phyloP scores from a whole-genome alignment of 2,113 vertebrate genomes.

The Mionectes macconnelli region DNA sequence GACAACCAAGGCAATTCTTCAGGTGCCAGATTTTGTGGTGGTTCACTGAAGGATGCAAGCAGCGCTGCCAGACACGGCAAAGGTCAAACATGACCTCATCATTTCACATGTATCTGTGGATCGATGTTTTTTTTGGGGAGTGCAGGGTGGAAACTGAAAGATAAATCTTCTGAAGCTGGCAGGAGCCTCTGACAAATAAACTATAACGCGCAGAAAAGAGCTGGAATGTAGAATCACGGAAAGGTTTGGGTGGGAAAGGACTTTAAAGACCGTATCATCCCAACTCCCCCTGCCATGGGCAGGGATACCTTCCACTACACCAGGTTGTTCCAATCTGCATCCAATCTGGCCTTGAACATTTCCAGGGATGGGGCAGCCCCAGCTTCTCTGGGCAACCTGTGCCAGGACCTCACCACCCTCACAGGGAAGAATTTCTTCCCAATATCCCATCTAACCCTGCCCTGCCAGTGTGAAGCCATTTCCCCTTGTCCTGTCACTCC shows the following conservation, averaged over 20 bases:
- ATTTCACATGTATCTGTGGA: background rate
- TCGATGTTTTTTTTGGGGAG: background rate
- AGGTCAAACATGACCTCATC: background rate
- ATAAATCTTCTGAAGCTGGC: background rate
- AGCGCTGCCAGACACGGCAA: background rate
- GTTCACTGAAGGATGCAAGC: background rate
- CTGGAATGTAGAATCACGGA: background rate
- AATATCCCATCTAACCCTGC: background rate
- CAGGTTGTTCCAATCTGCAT: background rate
- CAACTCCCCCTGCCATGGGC: background rate
- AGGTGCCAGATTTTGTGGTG: background rate
- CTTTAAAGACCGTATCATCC: background rate
- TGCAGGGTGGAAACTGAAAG: background rate
- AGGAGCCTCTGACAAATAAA: background rate
- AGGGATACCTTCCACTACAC: background rate
- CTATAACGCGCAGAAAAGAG: background rate
- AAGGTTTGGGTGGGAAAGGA: background rate
- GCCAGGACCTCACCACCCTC: background rate
- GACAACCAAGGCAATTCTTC: background rate
- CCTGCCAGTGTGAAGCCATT: background rate
- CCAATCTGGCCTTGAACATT: background rate
- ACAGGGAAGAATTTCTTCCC: background rate
- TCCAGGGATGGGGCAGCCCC: background rate
- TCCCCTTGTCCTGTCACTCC: background rate
- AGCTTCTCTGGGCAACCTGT: background rate